phyloP scores from a whole-genome alignment of 2,797 vertebrate species.

The Strix occidentalis region DNA sequence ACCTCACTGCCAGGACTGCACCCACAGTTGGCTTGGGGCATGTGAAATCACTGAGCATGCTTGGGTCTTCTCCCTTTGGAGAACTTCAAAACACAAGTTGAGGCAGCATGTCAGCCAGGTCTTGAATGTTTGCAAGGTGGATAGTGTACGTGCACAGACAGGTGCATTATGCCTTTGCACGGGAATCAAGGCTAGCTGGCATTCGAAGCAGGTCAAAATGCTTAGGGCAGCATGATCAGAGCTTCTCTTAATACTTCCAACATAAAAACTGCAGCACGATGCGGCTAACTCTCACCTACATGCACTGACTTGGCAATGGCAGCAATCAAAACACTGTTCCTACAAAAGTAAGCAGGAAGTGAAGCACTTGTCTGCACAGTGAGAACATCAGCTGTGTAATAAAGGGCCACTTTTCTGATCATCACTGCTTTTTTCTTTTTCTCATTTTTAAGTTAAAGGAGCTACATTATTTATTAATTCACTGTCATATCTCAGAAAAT shows the following conservation, averaged over 20 bases:
- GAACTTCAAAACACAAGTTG: not conserved
- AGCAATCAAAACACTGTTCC: not conserved
- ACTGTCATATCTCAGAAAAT: not conserved
- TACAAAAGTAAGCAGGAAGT: not conserved
- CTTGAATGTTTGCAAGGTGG: not conserved
- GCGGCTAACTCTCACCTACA: not conserved
- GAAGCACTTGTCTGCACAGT: not conserved
- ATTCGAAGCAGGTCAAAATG: not conserved
- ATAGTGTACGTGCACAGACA: not conserved
- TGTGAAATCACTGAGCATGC: not conserved
- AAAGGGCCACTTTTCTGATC: not conserved
- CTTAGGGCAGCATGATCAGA: not conserved
- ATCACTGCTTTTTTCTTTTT: not conserved
- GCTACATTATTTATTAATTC: not conserved
- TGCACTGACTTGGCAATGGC: not conserved
- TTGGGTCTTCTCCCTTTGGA: not conserved
- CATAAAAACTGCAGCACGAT: fast-evolving
- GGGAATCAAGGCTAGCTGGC: not conserved
- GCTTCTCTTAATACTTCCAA: not conserved
- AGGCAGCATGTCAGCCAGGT: not conserved
- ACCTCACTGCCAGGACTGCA: not conserved
- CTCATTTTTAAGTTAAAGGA: not conserved
- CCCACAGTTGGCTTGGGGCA: not conserved
- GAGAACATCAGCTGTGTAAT: not conserved
- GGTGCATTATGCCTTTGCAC: not conserved